Base-by-base conservation (phyloP, 2,888 invertebrate genomes). In the Sepioteuthis lessoniana region DNA sequence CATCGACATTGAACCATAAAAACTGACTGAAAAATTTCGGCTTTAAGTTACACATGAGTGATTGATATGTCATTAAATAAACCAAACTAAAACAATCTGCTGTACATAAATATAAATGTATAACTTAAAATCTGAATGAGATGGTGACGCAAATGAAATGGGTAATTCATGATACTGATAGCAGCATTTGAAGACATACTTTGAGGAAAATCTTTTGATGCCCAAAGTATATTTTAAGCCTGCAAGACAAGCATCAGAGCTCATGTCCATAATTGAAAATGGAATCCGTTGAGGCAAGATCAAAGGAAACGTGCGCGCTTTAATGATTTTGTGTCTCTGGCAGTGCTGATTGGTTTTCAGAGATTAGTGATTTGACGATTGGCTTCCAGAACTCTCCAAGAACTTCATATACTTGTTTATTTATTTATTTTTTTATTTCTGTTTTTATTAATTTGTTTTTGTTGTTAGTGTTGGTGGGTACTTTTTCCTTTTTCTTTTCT, bases 201-300 rank as follows among this genome's bases (percentile, higher is more conserved):
- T 76, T n/a, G 76, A 1, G 1, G n/a, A 16, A n/a, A n/a, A 13
- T 76, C 76, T 76, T 76, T n/a, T 76, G n/a, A 76, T n/a, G n/a
- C 19, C 0, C n/a, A n/a, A 76, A 35, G 76, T n/a, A 76, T 13
- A 76, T 35, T 76, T 76, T 76, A 7, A 76, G n/a, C 76, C n/a
- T 76, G 16, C 2, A 76, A 76, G 76, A 76, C n/a, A 76, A 76
- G n/a, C n/a, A 76, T 35, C 35, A 76, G 16, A 16, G 76, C 76
- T n/a, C 35, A 76, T n/a, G 76, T 76, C 76, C n/a, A 76, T 76
- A n/a, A 76, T 76, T 76, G 76, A 76, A 76, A 76, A n/a, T n/a
- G 76, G 76, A 76, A n/a, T 76, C n/a, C n/a, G n/a, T 76, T 76
- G n/a, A n/a, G n/a, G 13, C 76, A 76, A 76, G 35, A 76, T 76